A percentile compares a stretch with the other conserved stretches of the same genome.
These are phyloP conservation scores for Trichacis sp. DNA, from an alignment of 2,888 invertebrate genomes.

Conservation along the genomic window DNA sequence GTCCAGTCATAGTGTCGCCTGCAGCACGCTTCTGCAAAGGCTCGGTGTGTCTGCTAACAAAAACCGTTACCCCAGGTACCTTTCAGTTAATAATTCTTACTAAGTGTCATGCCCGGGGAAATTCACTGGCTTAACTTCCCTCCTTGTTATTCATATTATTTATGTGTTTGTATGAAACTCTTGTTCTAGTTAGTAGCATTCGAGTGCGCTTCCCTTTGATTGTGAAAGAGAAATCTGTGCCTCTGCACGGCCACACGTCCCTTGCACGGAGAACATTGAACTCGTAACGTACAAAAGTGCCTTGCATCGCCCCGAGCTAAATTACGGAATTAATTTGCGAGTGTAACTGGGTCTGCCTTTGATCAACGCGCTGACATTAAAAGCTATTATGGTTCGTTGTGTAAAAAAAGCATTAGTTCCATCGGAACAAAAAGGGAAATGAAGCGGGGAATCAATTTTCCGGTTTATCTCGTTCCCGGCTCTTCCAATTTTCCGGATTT, in stretches of 20 bases:
- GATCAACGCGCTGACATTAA: not conserved
- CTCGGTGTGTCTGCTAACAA: constrained; percentile 45
- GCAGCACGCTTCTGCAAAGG: constrained; percentile 48
- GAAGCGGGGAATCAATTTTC: not conserved
- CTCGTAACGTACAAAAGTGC: constrained; percentile 22
- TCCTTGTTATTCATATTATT: constrained; percentile 23
- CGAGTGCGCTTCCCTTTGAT: constrained; percentile 29
- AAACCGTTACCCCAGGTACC: constrained; percentile 51
- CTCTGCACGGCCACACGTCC: constrained; percentile 23
- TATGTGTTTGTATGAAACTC: constrained; percentile 11
- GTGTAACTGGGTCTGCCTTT: not conserved
- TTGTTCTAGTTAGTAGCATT: constrained; percentile 32
- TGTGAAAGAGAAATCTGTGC: constrained; percentile 18
- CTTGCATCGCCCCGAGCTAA: not conserved
- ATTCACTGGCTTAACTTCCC: constrained; percentile 17
- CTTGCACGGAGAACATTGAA: constrained; percentile 22
- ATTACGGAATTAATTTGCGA: not conserved
- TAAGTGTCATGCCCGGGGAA: constrained; percentile 38
- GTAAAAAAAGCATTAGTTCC: not conserved
- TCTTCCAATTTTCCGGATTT: constrained; percentile 15
- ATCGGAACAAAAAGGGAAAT: not conserved
- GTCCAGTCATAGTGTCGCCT: constrained; percentile 37
- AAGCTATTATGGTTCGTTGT: not conserved
- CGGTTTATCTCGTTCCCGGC: not conserved
- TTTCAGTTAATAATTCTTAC: constrained; percentile 50